Conservation (phyloP, 2,888 invertebrate genomes). For the Caenorhabditis imperialis region DNA sequence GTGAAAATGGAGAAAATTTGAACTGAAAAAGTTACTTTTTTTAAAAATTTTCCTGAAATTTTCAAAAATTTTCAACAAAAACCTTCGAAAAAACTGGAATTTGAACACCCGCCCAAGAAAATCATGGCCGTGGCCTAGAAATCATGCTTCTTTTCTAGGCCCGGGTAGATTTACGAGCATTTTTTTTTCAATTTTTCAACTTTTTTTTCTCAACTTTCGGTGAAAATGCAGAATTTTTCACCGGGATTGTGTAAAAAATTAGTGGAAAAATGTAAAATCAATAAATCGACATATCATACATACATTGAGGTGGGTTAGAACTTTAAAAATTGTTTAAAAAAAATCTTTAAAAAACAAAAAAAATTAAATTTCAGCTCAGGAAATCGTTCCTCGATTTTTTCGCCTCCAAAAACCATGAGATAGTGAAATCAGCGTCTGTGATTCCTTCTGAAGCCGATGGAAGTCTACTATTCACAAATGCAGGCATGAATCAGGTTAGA, state of each 20-base stretch:
- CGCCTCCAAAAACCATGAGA: slow-evolving; percentile 85
- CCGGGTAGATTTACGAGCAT: slow-evolving; percentile 35
- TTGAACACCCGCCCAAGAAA: no score
- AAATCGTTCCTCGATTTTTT: slow-evolving; percentile 88
- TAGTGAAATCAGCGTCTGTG: slow-evolving; percentile 97
- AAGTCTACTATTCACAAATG: slow-evolving; percentile 95
- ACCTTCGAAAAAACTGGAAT: no score
- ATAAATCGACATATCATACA: slow-evolving; percentile 56
- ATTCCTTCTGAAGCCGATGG: slow-evolving; percentile 95
- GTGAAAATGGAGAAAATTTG: no score
- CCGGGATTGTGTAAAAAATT: background rate
- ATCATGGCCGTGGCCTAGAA: slow-evolving; percentile 11
- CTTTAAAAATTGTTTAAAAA: background rate
- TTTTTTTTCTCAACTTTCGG: no score
- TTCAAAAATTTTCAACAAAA: slow-evolving; percentile 11
- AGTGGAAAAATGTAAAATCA: slow-evolving; percentile 7
- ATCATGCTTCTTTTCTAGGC: slow-evolving; percentile 1
- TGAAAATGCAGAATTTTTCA: slow-evolving; percentile 4
- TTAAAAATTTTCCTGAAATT: no score
- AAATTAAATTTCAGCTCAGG: slow-evolving; percentile 41
- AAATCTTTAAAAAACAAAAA: background rate
- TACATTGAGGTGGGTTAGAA: slow-evolving; percentile 30
- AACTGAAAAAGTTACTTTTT: no score
- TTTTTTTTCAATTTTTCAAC: background rate
- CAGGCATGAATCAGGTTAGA: slow-evolving; percentile 94